phyloP scores from a whole-genome alignment of 2,797 vertebrate genomes.

The Channa striata region DNA sequence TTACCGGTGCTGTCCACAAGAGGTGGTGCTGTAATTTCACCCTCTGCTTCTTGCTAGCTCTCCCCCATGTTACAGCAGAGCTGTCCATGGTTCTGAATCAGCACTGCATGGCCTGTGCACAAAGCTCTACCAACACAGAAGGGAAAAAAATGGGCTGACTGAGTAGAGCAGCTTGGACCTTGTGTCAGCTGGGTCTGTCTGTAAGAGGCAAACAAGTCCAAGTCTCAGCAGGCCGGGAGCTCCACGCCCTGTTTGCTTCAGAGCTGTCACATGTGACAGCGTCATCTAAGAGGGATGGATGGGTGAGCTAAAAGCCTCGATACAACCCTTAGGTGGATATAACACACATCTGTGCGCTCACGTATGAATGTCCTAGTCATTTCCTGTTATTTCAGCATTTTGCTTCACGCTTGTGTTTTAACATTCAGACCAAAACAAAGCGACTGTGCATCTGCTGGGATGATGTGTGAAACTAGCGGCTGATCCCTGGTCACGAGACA shows the following conservation, averaged over 20 bases:
- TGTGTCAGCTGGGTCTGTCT: conserved; percentile 44
- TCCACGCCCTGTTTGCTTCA: conserved; percentile 66
- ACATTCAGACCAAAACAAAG: conserved; percentile 30
- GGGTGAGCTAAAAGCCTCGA: conserved; percentile 29
- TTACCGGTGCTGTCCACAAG: conserved; percentile 38
- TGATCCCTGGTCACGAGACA: conserved; percentile 65
- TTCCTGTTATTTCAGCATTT: conserved; percentile 1
- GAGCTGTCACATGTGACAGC: conserved; percentile 70
- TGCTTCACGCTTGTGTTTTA: conserved; percentile 15
- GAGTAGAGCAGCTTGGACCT: conserved; percentile 40
- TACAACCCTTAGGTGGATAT: conserved; percentile 35
- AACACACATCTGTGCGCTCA: conserved; percentile 17
- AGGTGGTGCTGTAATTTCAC: conserved; percentile 53
- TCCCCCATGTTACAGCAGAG: neutral
- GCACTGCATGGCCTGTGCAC: conserved; percentile 19
- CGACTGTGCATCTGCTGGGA: conserved; percentile 49
- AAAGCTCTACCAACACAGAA: conserved; percentile 20
- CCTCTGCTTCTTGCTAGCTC: conserved; percentile 12
- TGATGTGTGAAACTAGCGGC: conserved; percentile 58
- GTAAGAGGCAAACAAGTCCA: conserved; percentile 47
- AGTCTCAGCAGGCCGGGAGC: conserved; percentile 56
- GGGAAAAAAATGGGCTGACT: conserved; percentile 13
- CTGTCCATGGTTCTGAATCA: conserved; percentile 70
- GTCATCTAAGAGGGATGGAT: conserved; percentile 48
- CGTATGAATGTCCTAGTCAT: conserved; percentile 2